phyloP scores from a whole-genome alignment of 1,140 invertebrate genomes.

The Scaptomyza montana region DNA sequence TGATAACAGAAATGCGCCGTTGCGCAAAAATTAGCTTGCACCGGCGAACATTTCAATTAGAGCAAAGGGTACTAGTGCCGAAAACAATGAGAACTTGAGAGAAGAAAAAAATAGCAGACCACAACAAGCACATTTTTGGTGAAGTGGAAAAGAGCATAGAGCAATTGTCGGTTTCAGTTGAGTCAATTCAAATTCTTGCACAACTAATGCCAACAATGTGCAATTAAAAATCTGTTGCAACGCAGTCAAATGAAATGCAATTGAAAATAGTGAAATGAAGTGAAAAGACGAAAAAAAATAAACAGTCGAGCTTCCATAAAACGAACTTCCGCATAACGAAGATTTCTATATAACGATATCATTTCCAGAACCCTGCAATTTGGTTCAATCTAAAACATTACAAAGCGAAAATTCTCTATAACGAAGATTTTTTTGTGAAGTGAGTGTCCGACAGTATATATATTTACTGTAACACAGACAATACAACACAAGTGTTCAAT shows the following conservation, averaged over 20 bases:
- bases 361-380: too few species aligned
- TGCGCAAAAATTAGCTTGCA: conserved; percentile 65
- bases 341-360: too few species aligned
- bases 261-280: conserved; percentile 30
- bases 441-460: too few species aligned
- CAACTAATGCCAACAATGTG: conserved; percentile 44
- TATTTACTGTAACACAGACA: too few species aligned
- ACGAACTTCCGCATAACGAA: not conserved
- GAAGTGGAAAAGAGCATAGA: conserved; percentile 19
- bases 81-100: conserved; percentile 6
- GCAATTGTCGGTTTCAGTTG: conserved; percentile 55
- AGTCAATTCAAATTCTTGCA: conserved; percentile 29
- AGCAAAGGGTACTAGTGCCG: conserved; percentile 4
- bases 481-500: not conserved
- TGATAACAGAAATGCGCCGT: conserved; percentile 53
- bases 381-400: too few species aligned
- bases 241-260: conserved; percentile 22
- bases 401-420: too few species aligned
- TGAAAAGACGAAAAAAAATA: conserved; percentile 18
- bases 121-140: conserved; percentile 14
- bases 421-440: not conserved
- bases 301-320: too few species aligned
- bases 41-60: conserved; percentile 70
- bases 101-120: not conserved
- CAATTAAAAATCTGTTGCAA: conserved; percentile 15